Conservation (phyloP, 2,113 vertebrate species). For the Eubucco bourcierii region DNA sequence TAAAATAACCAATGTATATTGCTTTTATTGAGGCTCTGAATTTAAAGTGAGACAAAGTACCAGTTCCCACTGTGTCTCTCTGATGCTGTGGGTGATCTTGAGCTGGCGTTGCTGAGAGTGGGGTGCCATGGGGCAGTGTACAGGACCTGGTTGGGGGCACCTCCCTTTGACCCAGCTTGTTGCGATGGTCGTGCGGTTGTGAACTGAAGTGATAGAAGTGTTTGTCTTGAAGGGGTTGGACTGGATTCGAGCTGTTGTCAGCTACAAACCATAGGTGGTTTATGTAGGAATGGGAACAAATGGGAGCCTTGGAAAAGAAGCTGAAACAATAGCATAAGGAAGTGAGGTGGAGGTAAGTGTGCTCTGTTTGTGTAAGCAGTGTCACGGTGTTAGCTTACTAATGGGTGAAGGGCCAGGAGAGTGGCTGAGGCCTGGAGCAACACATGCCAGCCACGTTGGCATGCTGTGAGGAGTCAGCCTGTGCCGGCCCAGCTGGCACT, state of each 20-base stretch:
- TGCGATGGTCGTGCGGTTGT: fast-evolving
- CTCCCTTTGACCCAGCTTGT: background rate
- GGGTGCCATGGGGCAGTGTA: background rate
- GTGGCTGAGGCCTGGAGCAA: background rate
- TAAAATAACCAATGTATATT: background rate
- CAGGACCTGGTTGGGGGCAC: background rate
- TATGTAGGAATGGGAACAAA: background rate
- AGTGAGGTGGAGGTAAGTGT: background rate
- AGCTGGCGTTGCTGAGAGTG: background rate
- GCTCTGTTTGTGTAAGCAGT: background rate
- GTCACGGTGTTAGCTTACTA: background rate
- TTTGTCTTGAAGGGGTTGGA: background rate
- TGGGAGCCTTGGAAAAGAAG: background rate
- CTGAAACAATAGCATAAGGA: background rate
- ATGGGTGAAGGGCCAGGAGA: background rate
- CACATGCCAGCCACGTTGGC: fast-evolving
- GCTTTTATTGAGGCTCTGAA: background rate
- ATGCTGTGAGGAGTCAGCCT: fast-evolving
- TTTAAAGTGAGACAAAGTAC: background rate
- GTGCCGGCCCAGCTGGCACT: background rate
- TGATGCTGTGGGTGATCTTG: fast-evolving
- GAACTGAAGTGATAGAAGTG: background rate
- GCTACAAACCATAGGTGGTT: background rate
- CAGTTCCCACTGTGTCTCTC: fast-evolving
- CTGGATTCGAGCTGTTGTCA: background rate